phyloP scores from a whole-genome alignment of 2,113 vertebrate species.

The Seriola dumerili region DNA sequence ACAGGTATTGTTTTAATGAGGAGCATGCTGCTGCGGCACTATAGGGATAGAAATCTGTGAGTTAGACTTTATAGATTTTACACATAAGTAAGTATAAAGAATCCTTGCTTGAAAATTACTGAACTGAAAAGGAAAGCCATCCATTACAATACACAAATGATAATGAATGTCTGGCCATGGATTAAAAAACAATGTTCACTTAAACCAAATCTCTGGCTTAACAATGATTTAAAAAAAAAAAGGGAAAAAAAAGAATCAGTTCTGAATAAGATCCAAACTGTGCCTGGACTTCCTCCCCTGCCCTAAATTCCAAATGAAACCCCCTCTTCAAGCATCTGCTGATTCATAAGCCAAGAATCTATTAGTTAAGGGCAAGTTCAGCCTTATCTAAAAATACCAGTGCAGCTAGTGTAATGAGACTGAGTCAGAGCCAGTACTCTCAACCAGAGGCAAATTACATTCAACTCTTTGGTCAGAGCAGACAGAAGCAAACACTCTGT shows the following conservation, averaged over 20 bases:
- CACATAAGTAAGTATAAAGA: not conserved
- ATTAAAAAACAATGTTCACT: not conserved
- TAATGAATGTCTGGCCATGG: not conserved
- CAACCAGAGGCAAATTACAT: conserved; percentile 55
- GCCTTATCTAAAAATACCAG: conserved; percentile 49
- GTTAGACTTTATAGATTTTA: not conserved
- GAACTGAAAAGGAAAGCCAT: not conserved
- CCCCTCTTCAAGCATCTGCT: conserved; percentile 30
- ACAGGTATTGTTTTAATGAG: conserved; percentile 55
- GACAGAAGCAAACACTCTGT: conserved; percentile 60
- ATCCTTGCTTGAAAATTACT: not conserved
- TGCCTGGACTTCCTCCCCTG: conserved; percentile 9
- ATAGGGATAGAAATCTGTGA: not conserved
- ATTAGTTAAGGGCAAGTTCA: conserved; percentile 47
- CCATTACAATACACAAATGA: not conserved
- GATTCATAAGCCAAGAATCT: conserved; percentile 51
- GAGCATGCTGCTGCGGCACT: not conserved
- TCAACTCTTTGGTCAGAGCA: conserved; percentile 56
- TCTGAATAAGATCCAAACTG: not conserved
- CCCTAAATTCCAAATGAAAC: conserved; percentile 46
- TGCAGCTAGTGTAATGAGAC: conserved; percentile 43
- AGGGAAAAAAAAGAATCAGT: not conserved
- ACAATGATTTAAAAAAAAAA: not conserved
- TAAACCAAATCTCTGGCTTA: not conserved
- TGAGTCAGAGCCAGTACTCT: conserved; percentile 40